Percentiles rank a stretch among this genome's conserved stretches.
These are phyloP conservation scores for Lasius platythorax DNA, from an alignment of 2,888 invertebrate species.

Conservation along the genomic window DNA sequence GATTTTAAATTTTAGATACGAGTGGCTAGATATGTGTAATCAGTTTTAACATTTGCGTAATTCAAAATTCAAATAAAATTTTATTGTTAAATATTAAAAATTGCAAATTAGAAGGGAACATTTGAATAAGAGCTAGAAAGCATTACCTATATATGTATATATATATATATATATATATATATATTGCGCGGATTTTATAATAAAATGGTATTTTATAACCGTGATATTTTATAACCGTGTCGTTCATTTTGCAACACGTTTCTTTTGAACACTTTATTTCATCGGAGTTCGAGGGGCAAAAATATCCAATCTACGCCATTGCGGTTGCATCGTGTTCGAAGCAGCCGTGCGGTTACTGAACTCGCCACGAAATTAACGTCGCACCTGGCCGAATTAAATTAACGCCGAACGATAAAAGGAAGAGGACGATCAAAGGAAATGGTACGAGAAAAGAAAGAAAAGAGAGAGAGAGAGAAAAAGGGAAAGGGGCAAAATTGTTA, in stretches of 20 bases:
- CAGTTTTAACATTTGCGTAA: neutral
- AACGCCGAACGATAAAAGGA: constrained; percentile 69
- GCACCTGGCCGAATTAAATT: constrained; percentile 72
- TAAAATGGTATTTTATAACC: neutral
- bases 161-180: neutral
- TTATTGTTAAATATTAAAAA: neutral
- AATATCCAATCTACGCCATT: constrained; percentile 34
- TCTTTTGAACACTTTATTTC: neutral
- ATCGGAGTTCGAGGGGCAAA: constrained; percentile 3
- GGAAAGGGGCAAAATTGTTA: neutral
- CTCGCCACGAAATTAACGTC: constrained; percentile 62
- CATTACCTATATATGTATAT: neutral
- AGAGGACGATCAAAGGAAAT: constrained; percentile 55
- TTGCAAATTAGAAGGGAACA: neutral
- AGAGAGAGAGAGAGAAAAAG: neutral
- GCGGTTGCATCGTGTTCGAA: constrained; percentile 31
- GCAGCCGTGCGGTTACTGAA: constrained; percentile 48
- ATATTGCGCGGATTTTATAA: neutral
- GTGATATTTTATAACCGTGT: neutral
- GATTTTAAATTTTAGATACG: neutral
- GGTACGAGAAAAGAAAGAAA: constrained; percentile 15
- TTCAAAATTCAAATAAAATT: neutral
- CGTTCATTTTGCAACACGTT: neutral
- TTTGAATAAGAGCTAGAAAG: neutral
- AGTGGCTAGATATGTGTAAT: neutral